phyloP scores from a whole-genome alignment of 2,888 invertebrate genomes.

The Epinotia bilunana region DNA sequence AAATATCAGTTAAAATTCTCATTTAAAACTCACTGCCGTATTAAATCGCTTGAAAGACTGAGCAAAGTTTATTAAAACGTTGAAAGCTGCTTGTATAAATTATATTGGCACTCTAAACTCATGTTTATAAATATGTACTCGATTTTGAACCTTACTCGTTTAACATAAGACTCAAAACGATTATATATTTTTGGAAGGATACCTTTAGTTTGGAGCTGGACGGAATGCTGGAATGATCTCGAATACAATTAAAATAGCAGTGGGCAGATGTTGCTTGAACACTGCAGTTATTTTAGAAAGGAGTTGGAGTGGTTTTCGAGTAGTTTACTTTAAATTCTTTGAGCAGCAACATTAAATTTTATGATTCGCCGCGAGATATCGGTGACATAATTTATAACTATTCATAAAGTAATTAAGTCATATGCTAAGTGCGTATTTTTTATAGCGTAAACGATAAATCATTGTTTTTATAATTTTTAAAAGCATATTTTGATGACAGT shows the following conservation, averaged over 20 bases:
- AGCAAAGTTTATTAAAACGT: conserved; percentile 17
- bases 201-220: not conserved
- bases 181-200: not conserved
- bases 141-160: not conserved
- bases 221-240: not conserved
- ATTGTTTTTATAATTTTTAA: too few species aligned
- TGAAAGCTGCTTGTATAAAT: conserved; percentile 8
- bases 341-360: not conserved
- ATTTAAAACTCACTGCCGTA: not conserved
- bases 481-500: too few species aligned
- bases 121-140: not conserved
- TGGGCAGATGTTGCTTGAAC: conserved; percentile 1
- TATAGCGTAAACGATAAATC: too few species aligned
- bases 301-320: not conserved
- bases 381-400: too few species aligned
- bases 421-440: too few species aligned
- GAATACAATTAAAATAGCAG: conserved; percentile 6
- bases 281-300: not conserved
- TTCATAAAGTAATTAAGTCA: too few species aligned
- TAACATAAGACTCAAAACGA: not conserved
- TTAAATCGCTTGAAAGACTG: not conserved
- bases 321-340: not conserved
- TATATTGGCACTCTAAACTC: not conserved
- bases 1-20: conserved; percentile 4
- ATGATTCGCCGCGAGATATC: too few species aligned